Conservation (phyloP, 2,113 vertebrate species). For the Gadus chalcogrammus region DNA sequence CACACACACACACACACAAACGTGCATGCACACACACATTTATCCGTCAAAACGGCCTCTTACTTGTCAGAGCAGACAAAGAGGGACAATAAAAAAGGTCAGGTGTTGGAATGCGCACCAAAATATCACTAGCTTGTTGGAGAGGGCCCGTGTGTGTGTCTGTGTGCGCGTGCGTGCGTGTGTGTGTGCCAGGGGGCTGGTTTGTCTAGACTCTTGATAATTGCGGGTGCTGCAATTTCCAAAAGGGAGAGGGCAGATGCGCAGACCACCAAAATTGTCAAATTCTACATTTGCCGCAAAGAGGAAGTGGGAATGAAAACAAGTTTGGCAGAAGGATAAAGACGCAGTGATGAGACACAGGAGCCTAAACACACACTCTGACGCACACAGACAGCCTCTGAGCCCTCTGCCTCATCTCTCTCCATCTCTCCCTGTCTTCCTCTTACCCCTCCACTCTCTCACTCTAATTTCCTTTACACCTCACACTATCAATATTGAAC, state of each 20-base stretch:
- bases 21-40: neutral
- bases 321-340: slow-evolving; percentile 40
- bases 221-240: slow-evolving; percentile 45
- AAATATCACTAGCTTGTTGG: slow-evolving; percentile 38
- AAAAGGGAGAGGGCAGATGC: slow-evolving; percentile 28
- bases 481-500: too few species aligned
- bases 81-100: slow-evolving; percentile 26
- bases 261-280: slow-evolving; percentile 20
- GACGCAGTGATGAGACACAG: slow-evolving; percentile 39
- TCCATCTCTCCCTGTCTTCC: neutral
- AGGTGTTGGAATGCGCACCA: slow-evolving; percentile 9
- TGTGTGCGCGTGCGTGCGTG: slow-evolving; percentile 1
- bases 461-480: too few species aligned
- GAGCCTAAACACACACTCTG: slow-evolving; percentile 11
- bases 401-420: neutral
- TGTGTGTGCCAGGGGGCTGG: slow-evolving; percentile 21
- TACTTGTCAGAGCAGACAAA: slow-evolving; percentile 51
- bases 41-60: slow-evolving; percentile 41
- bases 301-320: slow-evolving; percentile 21
- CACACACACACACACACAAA: neutral
- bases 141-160: neutral
- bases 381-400: neutral
- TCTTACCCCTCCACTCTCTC: too few species aligned
- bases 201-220: slow-evolving; percentile 57
- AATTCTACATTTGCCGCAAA: slow-evolving; percentile 34